These are phyloP conservation scores for Muntiacus muntjak DNA, from an alignment of 2,113 vertebrate species.

Conservation along the genomic window DNA sequence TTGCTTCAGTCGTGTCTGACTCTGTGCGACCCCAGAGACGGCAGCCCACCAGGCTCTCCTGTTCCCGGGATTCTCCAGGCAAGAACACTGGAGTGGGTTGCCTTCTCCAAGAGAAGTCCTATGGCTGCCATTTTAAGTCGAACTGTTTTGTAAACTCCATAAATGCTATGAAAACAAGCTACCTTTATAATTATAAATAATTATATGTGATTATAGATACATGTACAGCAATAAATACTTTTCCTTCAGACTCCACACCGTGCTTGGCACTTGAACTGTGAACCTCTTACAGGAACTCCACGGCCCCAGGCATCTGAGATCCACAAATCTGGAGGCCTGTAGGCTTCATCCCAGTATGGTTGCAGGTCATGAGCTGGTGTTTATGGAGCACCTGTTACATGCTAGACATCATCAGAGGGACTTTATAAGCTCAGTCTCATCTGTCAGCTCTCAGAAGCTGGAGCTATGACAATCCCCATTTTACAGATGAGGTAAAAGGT, in stretches of 20 bases:
- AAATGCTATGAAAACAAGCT: background rate
- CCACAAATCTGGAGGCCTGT: background rate
- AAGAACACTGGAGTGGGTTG: too few species aligned
- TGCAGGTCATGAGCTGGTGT: background rate
- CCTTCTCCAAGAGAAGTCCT: background rate
- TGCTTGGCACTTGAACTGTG: background rate
- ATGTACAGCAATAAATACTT: background rate
- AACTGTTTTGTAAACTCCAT: background rate
- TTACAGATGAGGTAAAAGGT: background rate
- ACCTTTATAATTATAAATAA: background rate
- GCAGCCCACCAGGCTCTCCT: too few species aligned
- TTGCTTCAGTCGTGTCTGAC: too few species aligned
- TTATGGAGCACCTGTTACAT: background rate
- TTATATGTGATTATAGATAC: background rate
- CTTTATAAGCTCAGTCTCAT: background rate
- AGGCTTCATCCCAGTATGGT: background rate
- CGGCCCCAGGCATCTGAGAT: rapidly evolving
- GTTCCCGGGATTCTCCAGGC: too few species aligned
- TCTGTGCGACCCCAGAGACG: too few species aligned
- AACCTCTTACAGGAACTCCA: background rate
- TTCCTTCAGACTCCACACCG: background rate
- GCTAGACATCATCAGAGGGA: background rate
- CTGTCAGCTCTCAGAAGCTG: background rate
- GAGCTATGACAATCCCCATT: background rate
- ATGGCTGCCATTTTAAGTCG: background rate